Conservation (phyloP, 2,113 vertebrate genomes). For the Channa argus region DNA sequence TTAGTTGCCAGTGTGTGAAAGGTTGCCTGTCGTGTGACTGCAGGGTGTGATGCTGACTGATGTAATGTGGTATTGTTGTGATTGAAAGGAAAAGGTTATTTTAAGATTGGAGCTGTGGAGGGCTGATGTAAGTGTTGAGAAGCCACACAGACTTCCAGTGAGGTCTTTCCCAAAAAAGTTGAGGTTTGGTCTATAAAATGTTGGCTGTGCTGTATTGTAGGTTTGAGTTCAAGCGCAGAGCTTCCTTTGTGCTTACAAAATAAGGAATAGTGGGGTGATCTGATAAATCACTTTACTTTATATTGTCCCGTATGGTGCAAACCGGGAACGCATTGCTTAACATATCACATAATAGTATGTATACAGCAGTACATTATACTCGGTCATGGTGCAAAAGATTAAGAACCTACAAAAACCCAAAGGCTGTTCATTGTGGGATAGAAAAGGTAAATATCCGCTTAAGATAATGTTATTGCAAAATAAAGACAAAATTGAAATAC, state of each 20-base stretch:
- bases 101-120: constrained; percentile 13
- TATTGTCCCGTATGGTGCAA: constrained; percentile 3
- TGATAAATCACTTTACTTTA: constrained; percentile 14
- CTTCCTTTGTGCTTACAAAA: constrained; percentile 1
- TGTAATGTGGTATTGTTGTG: constrained; percentile 42
- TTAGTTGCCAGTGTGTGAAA: constrained; percentile 52
- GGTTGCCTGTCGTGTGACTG: constrained; percentile 57
- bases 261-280: background rate
- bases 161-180: constrained; percentile 9
- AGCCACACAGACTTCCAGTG: background rate
- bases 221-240: constrained; percentile 15
- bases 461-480: constrained; percentile 22
- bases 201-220: background rate
- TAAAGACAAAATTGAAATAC: background rate
- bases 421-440: background rate
- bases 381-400: constrained; percentile 2
- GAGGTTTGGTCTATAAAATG: background rate
- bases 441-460: constrained; percentile 22
- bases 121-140: constrained; percentile 31
- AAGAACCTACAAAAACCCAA: constrained; percentile 14
- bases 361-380: background rate
- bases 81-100: constrained; percentile 51
- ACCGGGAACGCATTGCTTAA: constrained; percentile 4
- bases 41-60: constrained; percentile 39
- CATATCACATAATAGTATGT: background rate